Percentiles rank a stretch among this genome's conserved stretches.
Evolutionary conservation across 2,888 invertebrate species (phyloP).

Genomic region (Perizoma flavofasciatum): DNA sequence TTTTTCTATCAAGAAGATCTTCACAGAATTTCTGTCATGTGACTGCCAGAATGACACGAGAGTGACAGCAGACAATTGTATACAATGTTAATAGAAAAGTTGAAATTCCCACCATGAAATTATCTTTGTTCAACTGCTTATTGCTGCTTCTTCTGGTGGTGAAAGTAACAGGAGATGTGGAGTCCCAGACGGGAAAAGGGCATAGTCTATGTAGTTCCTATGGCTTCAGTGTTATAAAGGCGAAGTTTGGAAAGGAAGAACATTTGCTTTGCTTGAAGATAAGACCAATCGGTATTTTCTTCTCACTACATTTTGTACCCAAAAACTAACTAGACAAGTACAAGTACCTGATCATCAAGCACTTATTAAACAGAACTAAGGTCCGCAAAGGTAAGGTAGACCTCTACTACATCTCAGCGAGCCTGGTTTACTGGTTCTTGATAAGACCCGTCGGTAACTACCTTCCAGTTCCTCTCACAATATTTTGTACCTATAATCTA

Average conservation of each 20-base stretch:
- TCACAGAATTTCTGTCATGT: too few relatives aligned
- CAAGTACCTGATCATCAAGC: too few relatives aligned
- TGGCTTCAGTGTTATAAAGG: conserved; percentile 57
- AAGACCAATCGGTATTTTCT: conserved; percentile 50
- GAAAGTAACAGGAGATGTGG: conserved; percentile 13
- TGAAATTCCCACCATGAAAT: conserved; percentile 17
- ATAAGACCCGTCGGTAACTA: too few relatives aligned
- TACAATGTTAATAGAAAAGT: neutral
- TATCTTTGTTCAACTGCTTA: conserved; percentile 11
- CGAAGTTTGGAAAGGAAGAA: conserved; percentile 60
- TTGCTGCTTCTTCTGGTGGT: conserved; percentile 12
- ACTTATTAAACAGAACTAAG: too few relatives aligned
- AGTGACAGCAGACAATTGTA: conserved; percentile 2
- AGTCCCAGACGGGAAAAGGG: conserved; percentile 14
- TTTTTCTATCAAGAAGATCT: too few relatives aligned
- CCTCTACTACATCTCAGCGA: too few relatives aligned
- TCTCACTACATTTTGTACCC: neutral
- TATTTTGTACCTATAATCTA: too few relatives aligned
- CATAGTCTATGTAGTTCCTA: conserved; percentile 46
- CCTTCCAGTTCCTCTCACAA: too few relatives aligned
- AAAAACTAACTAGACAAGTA: too few relatives aligned
- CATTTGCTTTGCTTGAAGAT: conserved; percentile 63
- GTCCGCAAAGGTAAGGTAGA: too few relatives aligned
- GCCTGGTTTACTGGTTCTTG: too few relatives aligned
- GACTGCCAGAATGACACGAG: too few relatives aligned